Evolutionary conservation across 2,888 invertebrate genomes (phyloP).

Genomic region (Leucophenga montana): DNA sequence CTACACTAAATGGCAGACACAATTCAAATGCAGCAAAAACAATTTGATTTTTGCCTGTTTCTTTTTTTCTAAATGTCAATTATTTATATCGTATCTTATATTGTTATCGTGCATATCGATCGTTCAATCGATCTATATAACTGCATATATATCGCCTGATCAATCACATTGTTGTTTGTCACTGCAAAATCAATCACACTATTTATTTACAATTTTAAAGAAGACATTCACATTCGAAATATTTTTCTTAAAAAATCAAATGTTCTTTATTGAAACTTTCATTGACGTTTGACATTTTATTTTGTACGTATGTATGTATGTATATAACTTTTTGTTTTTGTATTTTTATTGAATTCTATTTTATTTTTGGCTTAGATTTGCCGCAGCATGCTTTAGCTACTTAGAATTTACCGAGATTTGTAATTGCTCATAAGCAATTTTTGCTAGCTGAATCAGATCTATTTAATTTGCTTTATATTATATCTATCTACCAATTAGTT

Average conservation of each 20-base stretch:
- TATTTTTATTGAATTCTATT: constrained; percentile 1
- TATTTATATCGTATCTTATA: constrained; percentile 21
- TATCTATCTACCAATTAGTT: too few relatives aligned
- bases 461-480: too few relatives aligned
- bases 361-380: not conserved
- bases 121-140: not conserved
- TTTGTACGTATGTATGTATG: too few relatives aligned
- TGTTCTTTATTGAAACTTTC: constrained; percentile 25
- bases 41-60: constrained; percentile 8
- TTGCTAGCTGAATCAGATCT: too few relatives aligned
- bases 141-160: not conserved
- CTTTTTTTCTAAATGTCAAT: constrained; percentile 20
- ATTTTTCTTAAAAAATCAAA: constrained; percentile 22
- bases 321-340: too few relatives aligned
- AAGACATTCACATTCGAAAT: constrained; percentile 12
- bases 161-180: constrained; percentile 8
- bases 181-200: not conserved
- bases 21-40: constrained; percentile 5
- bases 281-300: constrained; percentile 24
- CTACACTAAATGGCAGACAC: constrained; percentile 5
- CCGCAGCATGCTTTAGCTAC: too few relatives aligned
- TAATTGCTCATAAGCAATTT: too few relatives aligned
- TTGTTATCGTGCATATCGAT: not conserved
- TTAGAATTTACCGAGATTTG: too few relatives aligned
- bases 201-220: not conserved